Evolutionary conservation across 2,888 invertebrate genomes (phyloP).

Genomic region (Polyommatus icarus): DNA sequence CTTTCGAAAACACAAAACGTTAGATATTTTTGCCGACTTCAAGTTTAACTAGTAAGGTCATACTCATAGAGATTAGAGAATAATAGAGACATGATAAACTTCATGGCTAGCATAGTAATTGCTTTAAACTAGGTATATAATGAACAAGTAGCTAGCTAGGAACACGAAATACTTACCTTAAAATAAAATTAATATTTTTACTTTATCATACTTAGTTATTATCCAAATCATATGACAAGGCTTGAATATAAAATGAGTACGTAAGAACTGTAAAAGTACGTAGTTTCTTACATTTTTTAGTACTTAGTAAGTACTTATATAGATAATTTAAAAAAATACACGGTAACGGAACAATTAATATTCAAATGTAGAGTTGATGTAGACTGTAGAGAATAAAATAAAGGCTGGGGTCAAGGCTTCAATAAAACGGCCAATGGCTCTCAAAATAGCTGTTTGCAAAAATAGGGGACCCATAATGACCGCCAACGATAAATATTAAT

Average conservation of each 20-base stretch:
- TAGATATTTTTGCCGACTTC: neutral
- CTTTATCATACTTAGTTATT: no score
- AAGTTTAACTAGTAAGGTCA: neutral
- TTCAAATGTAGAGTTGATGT: conserved; percentile 7
- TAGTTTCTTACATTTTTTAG: neutral
- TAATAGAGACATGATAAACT: neutral
- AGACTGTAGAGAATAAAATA: neutral
- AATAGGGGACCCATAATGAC: neutral
- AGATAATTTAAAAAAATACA: conserved; percentile 1
- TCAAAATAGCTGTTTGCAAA: neutral
- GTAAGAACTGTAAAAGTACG: neutral
- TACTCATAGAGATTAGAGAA: conserved; percentile 7
- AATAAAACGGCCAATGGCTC: conserved; percentile 7
- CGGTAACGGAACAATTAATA: neutral
- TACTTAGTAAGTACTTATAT: neutral
- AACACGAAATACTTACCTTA: neutral
- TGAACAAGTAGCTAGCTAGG: neutral
- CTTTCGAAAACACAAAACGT: neutral
- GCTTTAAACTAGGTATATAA: neutral
- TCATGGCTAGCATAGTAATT: neutral
- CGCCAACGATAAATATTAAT: neutral
- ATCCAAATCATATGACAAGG: no score
- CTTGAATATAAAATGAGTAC: neutral
- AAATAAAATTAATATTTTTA: neutral
- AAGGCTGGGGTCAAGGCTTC: conserved; percentile 1